Base-by-base conservation (phyloP, 2,113 vertebrate genomes). In the Litocranius walleri region DNA sequence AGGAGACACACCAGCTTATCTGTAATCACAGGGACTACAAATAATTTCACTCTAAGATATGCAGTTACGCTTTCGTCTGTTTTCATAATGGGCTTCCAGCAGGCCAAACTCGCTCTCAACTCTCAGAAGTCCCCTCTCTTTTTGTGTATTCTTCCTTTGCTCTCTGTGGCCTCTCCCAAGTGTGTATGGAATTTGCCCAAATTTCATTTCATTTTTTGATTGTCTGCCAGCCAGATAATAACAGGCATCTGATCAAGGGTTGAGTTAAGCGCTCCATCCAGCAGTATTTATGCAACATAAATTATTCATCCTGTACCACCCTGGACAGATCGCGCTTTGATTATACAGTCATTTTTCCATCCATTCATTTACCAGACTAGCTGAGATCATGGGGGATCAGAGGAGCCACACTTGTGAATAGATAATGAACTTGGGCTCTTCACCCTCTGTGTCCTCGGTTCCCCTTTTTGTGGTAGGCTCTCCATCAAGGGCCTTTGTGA, bases 241-340 rank as follows among this genome's bases (percentile, higher is more conserved):
- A 97, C 64, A 97, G 91, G 56, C 94, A 97, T 97, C 96, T 97
- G 98, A 98, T 97, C 43, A 33, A 98, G 91, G 91, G 64, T 95
- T 98, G 97, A 96, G 91, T 94, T 98, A 96, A 98, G 90, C 89
- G 91, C 88, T 97, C 83, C 27, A 96, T 97, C 97, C 96, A 98
- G 95, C 95, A 94, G 90, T 91, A 95, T 97, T 91, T 97, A 97
- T 98, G 81, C 86, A 78, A 29, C 61, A 97, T 98, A 98, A 98
- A 98, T 99, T 98, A 99, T 99, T 98, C 82, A 97, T 97, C 86
- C 74, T 95, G 80, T 81, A 97, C 61, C 87, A 97, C 30, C 50
- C 91, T 96, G 95, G 98, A 97, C 67, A 99, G 98, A 98, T 98
- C 88, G 33, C 85, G 89, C 97, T 99, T 98, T 96, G 97, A 98